A percentile compares a stretch with the other conserved stretches of the same genome.
phyloP scores from a whole-genome alignment of 2,888 invertebrate species.

The Conus canariensis region DNA sequence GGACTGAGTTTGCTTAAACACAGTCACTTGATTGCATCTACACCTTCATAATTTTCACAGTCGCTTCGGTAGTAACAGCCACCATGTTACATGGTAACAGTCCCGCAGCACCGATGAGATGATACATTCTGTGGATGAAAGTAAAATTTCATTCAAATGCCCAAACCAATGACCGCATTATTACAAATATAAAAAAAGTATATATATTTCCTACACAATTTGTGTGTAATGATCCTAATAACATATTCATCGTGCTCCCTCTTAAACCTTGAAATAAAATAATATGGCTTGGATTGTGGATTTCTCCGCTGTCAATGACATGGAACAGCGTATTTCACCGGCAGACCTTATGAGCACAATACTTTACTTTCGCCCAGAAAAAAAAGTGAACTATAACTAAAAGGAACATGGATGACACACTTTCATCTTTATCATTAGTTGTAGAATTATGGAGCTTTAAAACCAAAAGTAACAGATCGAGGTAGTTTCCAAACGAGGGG shows the following conservation, averaged over 20 bases:
- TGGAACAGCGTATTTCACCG: not conserved
- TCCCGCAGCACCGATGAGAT: not conserved
- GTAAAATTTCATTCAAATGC: not conserved
- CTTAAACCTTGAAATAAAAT: not conserved
- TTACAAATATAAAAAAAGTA: not conserved
- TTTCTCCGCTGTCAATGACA: not conserved
- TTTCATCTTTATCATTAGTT: not conserved
- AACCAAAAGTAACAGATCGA: not conserved
- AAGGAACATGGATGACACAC: no score
- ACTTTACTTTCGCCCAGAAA: not conserved
- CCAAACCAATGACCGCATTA: not conserved
- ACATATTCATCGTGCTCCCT: no score
- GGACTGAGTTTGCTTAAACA: not conserved
- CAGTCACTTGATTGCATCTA: not conserved
- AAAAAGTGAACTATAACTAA: no score
- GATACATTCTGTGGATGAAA: not conserved
- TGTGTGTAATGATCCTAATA: no score
- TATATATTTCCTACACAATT: not conserved
- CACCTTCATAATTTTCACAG: not conserved
- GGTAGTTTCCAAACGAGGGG: no score
- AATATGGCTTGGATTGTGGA: not conserved
- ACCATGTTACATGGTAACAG: slow-evolving; percentile 22
- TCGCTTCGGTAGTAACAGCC: slow-evolving; percentile 42
- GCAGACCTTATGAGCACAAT: not conserved
- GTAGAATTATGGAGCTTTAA: not conserved